These are phyloP conservation scores for Mormyrops attenuatus DNA, from an alignment of 2,797 vertebrate genomes.

Conservation along the genomic window DNA sequence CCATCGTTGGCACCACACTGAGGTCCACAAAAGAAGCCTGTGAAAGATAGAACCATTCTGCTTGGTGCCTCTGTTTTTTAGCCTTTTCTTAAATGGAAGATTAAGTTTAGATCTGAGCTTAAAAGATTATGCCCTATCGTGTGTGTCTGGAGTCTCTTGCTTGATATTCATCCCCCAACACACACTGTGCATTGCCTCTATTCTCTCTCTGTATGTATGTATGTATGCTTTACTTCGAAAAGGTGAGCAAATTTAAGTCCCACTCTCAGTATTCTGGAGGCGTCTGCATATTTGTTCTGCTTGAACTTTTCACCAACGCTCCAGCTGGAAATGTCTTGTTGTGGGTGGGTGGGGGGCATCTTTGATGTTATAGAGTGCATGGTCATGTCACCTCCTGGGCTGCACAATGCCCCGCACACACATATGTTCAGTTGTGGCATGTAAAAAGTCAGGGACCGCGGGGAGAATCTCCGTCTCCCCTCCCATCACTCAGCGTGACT, in stretches of 20 bases:
- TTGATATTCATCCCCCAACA: conserved; percentile 49
- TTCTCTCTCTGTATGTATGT: conserved; percentile 33
- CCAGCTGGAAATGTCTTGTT: neutral
- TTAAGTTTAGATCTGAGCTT: conserved; percentile 64
- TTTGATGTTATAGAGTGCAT: neutral
- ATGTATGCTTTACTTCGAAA: conserved; percentile 32
- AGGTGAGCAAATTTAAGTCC: conserved; percentile 2
- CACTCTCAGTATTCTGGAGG: neutral
- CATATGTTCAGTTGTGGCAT: neutral
- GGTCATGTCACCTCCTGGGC: neutral
- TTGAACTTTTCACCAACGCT: conserved; percentile 29
- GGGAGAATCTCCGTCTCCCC: neutral
- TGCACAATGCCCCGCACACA: neutral
- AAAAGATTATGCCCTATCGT: conserved; percentile 60
- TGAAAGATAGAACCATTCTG: conserved; percentile 11
- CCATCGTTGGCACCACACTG: neutral
- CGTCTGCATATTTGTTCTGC: conserved; percentile 19
- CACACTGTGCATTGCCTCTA: conserved; percentile 26
- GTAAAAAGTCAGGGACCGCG: neutral
- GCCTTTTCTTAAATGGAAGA: conserved; percentile 61
- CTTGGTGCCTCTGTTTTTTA: conserved; percentile 57
- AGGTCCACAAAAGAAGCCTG: neutral
- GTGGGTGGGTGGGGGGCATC: neutral
- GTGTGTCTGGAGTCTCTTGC: conserved; percentile 58
- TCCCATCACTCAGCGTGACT: conserved; percentile 49